phyloP scores from a whole-genome alignment of 1,140 invertebrate species.

The Drosophila baimaii region DNA sequence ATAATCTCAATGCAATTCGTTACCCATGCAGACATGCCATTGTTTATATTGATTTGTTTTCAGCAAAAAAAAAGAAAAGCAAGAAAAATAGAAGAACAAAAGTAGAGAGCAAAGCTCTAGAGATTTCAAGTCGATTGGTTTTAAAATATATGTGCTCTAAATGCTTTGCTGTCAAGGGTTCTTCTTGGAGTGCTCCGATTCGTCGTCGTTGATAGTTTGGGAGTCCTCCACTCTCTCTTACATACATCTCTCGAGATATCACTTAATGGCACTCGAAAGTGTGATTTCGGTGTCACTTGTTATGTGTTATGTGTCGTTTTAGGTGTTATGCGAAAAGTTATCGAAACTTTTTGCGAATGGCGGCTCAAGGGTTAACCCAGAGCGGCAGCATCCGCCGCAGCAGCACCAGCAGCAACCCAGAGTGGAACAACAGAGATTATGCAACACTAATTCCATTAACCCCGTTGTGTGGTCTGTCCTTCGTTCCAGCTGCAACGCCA shows the following conservation, averaged over 20 bases:
- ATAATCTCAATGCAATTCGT: neutral
- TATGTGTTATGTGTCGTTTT: constrained; percentile 9
- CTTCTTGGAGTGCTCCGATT: constrained; percentile 9
- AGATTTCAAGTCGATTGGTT: constrained; percentile 21
- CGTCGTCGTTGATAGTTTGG: constrained; percentile 5
- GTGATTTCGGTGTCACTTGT: constrained; percentile 14
- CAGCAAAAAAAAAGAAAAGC: neutral
- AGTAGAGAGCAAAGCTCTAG: constrained; percentile 7
- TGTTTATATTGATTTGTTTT: neutral
- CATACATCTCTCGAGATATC: constrained; percentile 14
- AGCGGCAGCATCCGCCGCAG: neutral
- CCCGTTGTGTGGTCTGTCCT: constrained; percentile 44
- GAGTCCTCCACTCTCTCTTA: no score
- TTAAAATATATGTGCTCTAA: constrained; percentile 4
- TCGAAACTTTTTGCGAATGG: constrained; percentile 2
- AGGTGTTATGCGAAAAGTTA: constrained; percentile 18
- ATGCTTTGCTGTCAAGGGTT: constrained; percentile 5
- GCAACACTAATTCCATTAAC: constrained; percentile 60
- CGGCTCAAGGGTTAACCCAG: constrained; percentile 20
- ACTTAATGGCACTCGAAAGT: constrained; percentile 15
- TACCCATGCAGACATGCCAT: neutral
- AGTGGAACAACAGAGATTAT: constrained; percentile 48
- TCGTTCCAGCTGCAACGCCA: constrained; percentile 4
- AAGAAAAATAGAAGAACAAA: neutral
- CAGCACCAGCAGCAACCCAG: neutral